A percentile compares a stretch with the other conserved stretches of the same genome.
These are phyloP conservation scores for Tylochromis polylepis DNA, from an alignment of 2,113 vertebrate genomes.

Conservation along the genomic window DNA sequence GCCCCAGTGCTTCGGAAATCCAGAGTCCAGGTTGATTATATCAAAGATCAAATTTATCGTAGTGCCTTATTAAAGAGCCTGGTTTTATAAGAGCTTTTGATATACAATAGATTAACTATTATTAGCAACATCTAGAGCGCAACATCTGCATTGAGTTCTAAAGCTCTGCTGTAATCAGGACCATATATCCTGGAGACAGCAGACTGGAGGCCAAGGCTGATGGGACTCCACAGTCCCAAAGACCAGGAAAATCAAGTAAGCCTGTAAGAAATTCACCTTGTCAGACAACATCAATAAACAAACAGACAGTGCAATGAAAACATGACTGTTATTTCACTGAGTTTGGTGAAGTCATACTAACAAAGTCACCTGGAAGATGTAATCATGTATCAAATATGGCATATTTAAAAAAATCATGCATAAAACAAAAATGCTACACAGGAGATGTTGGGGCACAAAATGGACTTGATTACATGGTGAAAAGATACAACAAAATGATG, in stretches of 20 bases:
- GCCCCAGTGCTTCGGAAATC: neutral
- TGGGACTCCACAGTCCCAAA: neutral
- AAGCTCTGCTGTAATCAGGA: conserved; percentile 11
- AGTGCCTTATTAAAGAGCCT: neutral
- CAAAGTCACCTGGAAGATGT: conserved; percentile 11
- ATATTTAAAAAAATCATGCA: neutral
- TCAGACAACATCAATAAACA: conserved; percentile 32
- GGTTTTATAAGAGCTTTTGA: neutral
- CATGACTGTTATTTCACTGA: neutral
- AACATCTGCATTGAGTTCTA: neutral
- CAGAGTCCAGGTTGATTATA: neutral
- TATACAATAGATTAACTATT: neutral
- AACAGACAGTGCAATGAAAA: conserved; percentile 24
- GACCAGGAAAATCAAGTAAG: neutral
- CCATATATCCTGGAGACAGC: conserved; percentile 2
- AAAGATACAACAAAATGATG: neutral
- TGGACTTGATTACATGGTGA: conserved; percentile 6
- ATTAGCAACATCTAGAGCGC: neutral
- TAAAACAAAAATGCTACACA: neutral
- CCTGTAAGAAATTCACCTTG: conserved; percentile 29
- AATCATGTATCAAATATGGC: neutral
- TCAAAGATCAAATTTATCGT: neutral
- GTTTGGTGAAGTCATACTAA: conserved; percentile 9
- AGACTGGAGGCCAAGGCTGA: neutral
- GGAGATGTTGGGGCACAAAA: neutral